Percentiles rank a stretch among this genome's conserved stretches.
Evolutionary conservation across 2,113 vertebrate species (phyloP).

Genomic region (Peromyscus leucopus): DNA sequence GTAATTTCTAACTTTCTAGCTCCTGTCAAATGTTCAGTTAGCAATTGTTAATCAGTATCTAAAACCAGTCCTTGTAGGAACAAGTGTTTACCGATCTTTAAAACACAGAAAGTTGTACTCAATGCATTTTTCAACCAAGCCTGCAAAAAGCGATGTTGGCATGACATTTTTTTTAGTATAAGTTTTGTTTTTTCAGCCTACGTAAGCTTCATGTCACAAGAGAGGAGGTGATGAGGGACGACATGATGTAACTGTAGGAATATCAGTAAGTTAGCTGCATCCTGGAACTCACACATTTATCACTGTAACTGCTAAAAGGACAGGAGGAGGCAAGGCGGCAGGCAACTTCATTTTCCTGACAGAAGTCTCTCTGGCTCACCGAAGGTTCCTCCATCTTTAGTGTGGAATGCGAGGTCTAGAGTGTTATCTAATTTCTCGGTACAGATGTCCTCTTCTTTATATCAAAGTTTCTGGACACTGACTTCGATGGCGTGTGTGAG

Average conservation of each 20-base stretch:
- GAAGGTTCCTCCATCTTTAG: accelerated
- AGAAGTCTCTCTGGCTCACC: background rate
- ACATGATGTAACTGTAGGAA: accelerated
- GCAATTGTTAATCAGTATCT: background rate
- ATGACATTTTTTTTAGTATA: background rate
- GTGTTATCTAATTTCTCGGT: background rate
- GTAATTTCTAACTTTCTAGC: slow-evolving; percentile 3
- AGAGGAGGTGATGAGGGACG: background rate
- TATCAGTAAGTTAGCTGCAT: accelerated
- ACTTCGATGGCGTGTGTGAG: background rate
- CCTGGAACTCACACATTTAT: background rate
- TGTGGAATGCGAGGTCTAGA: background rate
- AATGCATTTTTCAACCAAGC: background rate
- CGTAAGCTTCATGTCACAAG: background rate
- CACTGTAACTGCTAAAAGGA: accelerated
- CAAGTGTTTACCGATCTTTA: slow-evolving; percentile 1
- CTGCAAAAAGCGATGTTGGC: background rate
- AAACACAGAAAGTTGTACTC: background rate
- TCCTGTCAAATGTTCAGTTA: slow-evolving; percentile 10
- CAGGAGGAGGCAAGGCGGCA: background rate
- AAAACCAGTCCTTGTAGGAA: slow-evolving; percentile 32
- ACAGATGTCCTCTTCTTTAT: background rate
- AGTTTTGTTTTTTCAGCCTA: background rate
- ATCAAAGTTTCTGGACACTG: background rate
- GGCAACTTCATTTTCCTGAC: accelerated